These are phyloP conservation scores for Myiagra hebetior DNA, from an alignment of 2,113 vertebrate species.

Conservation along the genomic window DNA sequence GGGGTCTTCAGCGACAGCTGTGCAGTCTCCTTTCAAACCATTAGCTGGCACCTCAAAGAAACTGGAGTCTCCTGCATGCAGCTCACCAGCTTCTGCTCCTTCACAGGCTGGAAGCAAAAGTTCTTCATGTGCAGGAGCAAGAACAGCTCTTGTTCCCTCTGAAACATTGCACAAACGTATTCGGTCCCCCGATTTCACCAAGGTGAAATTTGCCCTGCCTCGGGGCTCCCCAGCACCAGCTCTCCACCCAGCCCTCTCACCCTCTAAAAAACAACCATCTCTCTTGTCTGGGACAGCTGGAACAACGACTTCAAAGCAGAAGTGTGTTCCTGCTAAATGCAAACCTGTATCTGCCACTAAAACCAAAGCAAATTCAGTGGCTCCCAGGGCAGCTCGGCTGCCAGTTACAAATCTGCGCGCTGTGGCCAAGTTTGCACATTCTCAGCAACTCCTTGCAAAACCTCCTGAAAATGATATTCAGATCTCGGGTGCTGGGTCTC, in stretches of 20 bases:
- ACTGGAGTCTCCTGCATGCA: not conserved
- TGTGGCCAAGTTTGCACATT: conserved; percentile 25
- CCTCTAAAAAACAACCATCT: conserved; percentile 7
- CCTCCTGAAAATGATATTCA: not conserved
- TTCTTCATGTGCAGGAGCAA: conserved; percentile 8
- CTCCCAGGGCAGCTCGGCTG: not conserved
- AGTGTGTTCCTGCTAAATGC: not conserved
- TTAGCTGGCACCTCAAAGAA: conserved; percentile 56
- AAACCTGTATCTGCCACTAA: not conserved
- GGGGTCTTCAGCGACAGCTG: not conserved
- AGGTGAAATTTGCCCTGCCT: conserved; percentile 9
- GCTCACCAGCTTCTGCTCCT: not conserved
- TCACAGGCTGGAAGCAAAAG: conserved; percentile 21
- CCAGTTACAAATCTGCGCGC: not conserved
- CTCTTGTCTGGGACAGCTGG: not conserved
- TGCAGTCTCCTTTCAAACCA: conserved; percentile 18
- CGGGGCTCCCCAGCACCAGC: not conserved
- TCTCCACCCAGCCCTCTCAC: not conserved
- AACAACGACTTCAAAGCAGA: conserved; percentile 7
- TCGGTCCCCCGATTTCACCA: conserved; percentile 65
- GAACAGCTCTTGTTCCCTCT: conserved; percentile 64
- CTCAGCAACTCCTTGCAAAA: conserved; percentile 52
- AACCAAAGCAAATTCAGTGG: not conserved
- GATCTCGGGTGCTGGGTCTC: not conserved
- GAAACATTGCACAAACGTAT: conserved; percentile 74